Base-by-base conservation (phyloP, 2,113 vertebrate species). In the Panurus biarmicus region DNA sequence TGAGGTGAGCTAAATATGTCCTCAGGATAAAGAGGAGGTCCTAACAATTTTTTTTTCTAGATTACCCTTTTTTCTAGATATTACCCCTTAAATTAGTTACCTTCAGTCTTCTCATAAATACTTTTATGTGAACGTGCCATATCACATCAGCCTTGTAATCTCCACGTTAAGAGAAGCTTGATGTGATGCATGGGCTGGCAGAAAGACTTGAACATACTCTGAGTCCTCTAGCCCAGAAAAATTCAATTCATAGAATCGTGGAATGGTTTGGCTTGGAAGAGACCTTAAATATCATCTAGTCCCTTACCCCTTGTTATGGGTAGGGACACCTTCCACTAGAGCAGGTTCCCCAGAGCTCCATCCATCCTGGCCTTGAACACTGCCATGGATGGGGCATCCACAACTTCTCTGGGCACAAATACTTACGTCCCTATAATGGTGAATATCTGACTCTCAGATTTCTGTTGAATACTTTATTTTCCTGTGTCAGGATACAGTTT, bases 381-480 rank as follows among this genome's bases (percentile, higher is more conserved):
- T 80, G 38, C 26, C 44, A 12, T 13, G 33, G 51, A n/a, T 38
- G 53, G 45, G 16, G 3, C 24, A 45, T 45, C 28, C 53, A 45
- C 38, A 60, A 2, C 20, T 45, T 50, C 33, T 45, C 45, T 60
- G 53, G 61, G 24, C 24, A 53, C n/a, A 74, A 60, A n/a, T 38
- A 38, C n/a, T 71, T 71, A 2, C 8, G 64, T 50, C 14, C 14
- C 5, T 9, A 1, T 72, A 0, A 0, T 21, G 47, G n/a, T 51
- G 62, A 57, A 57, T 73, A 25, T 8, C 28, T 40, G n/a, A 45
- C 56, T 90, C 20, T 44, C 9, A 53, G 36, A 36, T 77, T 70
- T 73, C n/a, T 66, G 7, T 74, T 25, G 48, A 67, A 47, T 70
- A 29, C 40, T 73, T 87, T 50, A 18, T 33, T 74, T 87, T 84